Conservation (phyloP, 2,113 vertebrate genomes). For the Melierax canorus region DNA sequence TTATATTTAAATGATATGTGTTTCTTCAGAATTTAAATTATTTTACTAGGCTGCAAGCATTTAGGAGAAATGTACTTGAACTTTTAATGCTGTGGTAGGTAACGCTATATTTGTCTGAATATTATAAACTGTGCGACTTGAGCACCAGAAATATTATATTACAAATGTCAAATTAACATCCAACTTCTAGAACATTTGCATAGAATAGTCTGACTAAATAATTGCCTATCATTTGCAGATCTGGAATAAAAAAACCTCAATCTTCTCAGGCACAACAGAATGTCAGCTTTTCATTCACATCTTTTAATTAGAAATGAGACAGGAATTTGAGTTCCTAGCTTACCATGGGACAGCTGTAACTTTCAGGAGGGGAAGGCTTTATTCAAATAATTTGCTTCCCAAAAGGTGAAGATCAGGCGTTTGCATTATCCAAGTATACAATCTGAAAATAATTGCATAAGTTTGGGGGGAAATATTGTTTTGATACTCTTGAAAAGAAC, state of each 20-base stretch:
- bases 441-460: not conserved
- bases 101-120: slow-evolving; percentile 31
- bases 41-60: not conserved
- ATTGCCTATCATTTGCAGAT: slow-evolving; percentile 24
- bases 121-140: not conserved
- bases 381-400: not conserved
- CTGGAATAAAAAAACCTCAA: not conserved
- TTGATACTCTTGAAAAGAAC: not conserved
- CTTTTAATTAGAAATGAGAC: slow-evolving; percentile 29
- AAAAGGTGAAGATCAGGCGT: not conserved
- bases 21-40: not conserved
- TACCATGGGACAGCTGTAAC: not conserved
- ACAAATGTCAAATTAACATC: slow-evolving; percentile 59
- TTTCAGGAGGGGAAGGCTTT: not conserved
- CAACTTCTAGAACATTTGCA: slow-evolving; percentile 25
- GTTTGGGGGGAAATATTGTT: not conserved
- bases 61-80: slow-evolving; percentile 9
- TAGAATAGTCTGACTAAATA: slow-evolving; percentile 28
- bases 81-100: not conserved
- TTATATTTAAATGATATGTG: not conserved
- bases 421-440: not conserved
- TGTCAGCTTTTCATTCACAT: slow-evolving; percentile 9
- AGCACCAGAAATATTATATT: slow-evolving; percentile 38
- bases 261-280: not conserved
- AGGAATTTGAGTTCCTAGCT: not conserved